Evolutionary conservation across 2,888 invertebrate species (phyloP), one percentile per base, ranked within the genome.

Genomic region (Dendrolimus pini): DNA sequence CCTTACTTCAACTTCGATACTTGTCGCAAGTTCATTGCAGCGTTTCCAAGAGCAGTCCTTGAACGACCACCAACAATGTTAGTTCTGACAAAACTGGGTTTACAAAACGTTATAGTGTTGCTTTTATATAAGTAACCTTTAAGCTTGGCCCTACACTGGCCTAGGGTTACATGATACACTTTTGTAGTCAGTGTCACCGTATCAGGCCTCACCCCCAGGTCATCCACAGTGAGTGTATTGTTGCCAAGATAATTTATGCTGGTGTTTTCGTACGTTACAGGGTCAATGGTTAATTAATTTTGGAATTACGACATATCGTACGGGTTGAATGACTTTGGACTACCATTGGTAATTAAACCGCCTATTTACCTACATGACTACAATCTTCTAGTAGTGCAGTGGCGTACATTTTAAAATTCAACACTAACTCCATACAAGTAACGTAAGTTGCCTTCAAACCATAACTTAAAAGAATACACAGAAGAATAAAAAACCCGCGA

Each of bases 141-240:
- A 54, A 55, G 56, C 55, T 69, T 82, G 79, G 89, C 85, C 89
- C 89, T 87, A 84, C 77, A 65, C 62, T 74, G 74, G 77, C 76
- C 78, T 80, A 85, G 82, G 87, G 87, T 88, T 87, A 85, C 71
- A 78, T 58, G 89, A 89, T 89, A 89, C 89, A 85, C 88, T 85
- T 78, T 79, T 74, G 75, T 72, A 66, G 69, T 69, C 71, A 74
- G 75, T 80, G 81, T 82, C 80, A 61, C 58, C 56, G 60, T 68
- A 70, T 68, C 70, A 61, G 71, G 60, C 65, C 71, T 76, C 77
- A 76, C 78, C 78, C 76, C 71, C 72, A 60, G 85, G 85, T 83
- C 84, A 81, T 66, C 59, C 60, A 78, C 64, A 75, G 74, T 61
- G 70, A 66, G 62, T 69, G 80, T 78, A 81, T 85, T 84, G 85